Base-by-base conservation (phyloP, 2,888 invertebrate species). In the Tenthredo amoena region DNA sequence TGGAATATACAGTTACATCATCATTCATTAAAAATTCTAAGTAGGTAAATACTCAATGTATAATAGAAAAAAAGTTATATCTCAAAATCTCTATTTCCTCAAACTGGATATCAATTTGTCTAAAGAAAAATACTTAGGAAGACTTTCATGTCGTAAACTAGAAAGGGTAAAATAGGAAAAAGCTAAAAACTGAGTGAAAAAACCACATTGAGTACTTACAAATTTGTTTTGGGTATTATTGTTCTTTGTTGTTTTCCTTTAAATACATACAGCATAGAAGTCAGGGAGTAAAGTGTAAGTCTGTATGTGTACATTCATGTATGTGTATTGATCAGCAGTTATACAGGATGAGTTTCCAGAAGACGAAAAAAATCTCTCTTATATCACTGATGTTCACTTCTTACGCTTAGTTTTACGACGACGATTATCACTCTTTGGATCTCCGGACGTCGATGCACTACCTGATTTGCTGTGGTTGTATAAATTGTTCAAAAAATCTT, bases 401-500 rank as follows among this genome's bases (percentile, higher is more conserved):
- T 93, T 93, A 88, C 93, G 93, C 87, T 92, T 93, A 77, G 91
- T 87, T 91, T 92, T 93, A 86, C 93, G 93, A 82, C 93, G 90
- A 86, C 92, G 91, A 88, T 89, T 91, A 84, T 93, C 93, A 74
- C 90, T 89, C 88, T 90, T 91, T 81, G 92, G 91, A 85, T 93
- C 92, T 47, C 89, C 90, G 6, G 93, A 89, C 88, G 89, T 91
- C 87, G 85, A 94, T 87, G 93, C 87, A 86, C 92, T 94, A 55
- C 94, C 94, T 76, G 92, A 89, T 87, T 93, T 93, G 3, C 94
- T 94, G 91, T 97, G 96, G 91, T 95, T 96, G 94, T 97, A 97
- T 87, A 97, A 94, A 90, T 96, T 97, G 94, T 97, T 97, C 89
- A 98, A 95, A 93, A 97, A 96, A 93, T 97, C 97, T 92, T 97